Conservation (phyloP, 2,113 vertebrate genomes). For the Gadus macrocephalus region DNA sequence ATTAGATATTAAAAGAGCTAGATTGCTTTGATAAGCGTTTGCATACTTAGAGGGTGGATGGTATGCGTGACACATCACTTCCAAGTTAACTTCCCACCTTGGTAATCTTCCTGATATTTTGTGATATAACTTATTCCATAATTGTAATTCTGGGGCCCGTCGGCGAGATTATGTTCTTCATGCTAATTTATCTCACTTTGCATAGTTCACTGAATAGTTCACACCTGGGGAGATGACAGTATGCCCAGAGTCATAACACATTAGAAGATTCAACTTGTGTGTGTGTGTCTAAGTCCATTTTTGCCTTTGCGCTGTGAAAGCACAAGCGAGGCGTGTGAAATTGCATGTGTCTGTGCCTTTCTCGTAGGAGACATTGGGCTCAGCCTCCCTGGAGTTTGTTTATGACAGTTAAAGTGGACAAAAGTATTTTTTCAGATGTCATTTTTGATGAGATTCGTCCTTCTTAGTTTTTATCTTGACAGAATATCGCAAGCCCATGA, state of each 20-base stretch:
- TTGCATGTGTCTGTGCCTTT: too few relatives aligned
- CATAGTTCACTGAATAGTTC: constrained; percentile 14
- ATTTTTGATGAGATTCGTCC: too few relatives aligned
- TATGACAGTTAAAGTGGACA: too few relatives aligned
- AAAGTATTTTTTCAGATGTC: too few relatives aligned
- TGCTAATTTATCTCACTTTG: constrained; percentile 44
- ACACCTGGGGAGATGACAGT: constrained; percentile 31
- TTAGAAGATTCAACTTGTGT: constrained; percentile 13
- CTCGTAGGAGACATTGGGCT: too few relatives aligned
- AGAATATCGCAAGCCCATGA: too few relatives aligned
- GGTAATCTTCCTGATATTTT: constrained; percentile 21
- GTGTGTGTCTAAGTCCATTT: not conserved
- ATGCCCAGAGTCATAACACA: constrained; percentile 35
- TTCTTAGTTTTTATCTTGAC: too few relatives aligned
- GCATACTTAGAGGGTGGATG: constrained; percentile 5
- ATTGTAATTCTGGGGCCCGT: constrained; percentile 35
- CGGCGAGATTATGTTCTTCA: constrained; percentile 43
- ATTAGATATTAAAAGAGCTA: not conserved
- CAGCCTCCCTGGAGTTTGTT: too few relatives aligned
- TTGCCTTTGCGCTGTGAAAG: not conserved
- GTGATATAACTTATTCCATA: constrained; percentile 9
- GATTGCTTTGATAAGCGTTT: constrained; percentile 10
- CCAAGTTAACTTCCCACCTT: constrained; percentile 17
- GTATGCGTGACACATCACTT: not conserved
- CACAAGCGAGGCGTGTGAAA: too few relatives aligned